Evolutionary conservation across 1,140 invertebrate species (phyloP).

Genomic region (Anagrus nilaparvatae): DNA sequence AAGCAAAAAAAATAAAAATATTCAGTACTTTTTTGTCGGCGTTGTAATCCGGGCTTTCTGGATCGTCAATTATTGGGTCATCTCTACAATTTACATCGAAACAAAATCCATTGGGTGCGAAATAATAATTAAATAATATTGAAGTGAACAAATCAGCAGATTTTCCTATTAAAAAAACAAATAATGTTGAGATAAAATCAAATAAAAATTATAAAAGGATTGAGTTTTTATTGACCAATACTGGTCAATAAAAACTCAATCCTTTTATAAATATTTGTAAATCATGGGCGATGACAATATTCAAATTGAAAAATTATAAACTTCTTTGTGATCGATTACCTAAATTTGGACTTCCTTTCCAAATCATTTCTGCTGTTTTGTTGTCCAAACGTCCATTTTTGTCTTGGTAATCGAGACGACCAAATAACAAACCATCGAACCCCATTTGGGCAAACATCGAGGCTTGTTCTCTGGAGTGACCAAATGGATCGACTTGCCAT

Average conservation of each 20-base stretch:
- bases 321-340: too few relatives aligned
- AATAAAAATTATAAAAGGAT: too few relatives aligned
- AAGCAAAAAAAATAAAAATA: too few relatives aligned
- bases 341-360: constrained; percentile 63
- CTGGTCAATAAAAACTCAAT: too few relatives aligned
- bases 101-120: constrained; percentile 72
- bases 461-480: constrained; percentile 78
- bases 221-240: too few relatives aligned
- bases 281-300: too few relatives aligned
- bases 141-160: constrained; percentile 56
- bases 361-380: constrained; percentile 73
- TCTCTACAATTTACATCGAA: constrained; percentile 65
- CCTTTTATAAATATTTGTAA: too few relatives aligned
- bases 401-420: constrained; percentile 80
- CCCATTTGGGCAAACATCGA: constrained; percentile 72
- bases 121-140: constrained; percentile 64
- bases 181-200: background rate
- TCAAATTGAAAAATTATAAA: constrained; percentile 8
- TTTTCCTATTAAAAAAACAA: constrained; percentile 34
- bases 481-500: constrained; percentile 92
- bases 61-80: constrained; percentile 67
- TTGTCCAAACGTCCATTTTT: constrained; percentile 50
- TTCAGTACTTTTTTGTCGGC: constrained; percentile 50
- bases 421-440: constrained; percentile 81
- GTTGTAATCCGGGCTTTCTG: constrained; percentile 56